Conservation (phyloP, 1,140 invertebrate species). For the Dendroctonus valens region DNA sequence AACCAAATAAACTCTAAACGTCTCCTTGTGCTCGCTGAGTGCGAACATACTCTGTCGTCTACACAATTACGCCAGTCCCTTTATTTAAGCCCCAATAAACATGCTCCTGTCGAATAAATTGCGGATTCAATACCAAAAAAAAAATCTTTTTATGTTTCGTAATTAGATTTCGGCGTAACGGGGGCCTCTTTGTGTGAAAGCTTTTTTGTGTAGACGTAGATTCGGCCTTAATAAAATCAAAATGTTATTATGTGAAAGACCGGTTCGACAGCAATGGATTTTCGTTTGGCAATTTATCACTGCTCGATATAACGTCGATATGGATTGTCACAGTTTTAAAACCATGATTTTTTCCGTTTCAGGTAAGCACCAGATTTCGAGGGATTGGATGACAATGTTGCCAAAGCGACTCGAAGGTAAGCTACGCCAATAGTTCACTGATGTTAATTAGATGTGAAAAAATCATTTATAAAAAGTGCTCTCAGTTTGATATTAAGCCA, state of each 20-base stretch:
- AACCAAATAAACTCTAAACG: too few species aligned
- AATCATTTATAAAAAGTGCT: too few species aligned
- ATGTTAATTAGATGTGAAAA: too few species aligned
- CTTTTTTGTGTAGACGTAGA: conserved; percentile 5
- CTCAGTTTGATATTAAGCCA: too few species aligned
- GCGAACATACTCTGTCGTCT: too few species aligned
- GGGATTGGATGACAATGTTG: not conserved
- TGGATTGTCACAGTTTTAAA: not conserved
- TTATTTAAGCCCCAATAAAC: too few species aligned
- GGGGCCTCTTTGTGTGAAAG: conserved; percentile 5
- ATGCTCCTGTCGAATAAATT: too few species aligned
- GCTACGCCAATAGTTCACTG: too few species aligned
- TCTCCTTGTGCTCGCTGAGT: too few species aligned
- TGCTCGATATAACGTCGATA: not conserved
- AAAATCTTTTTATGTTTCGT: not conserved
- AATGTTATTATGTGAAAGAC: conserved; percentile 7
- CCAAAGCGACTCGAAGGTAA: too few species aligned
- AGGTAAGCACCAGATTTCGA: not conserved
- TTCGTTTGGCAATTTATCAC: conserved; percentile 2
- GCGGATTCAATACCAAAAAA: too few species aligned
- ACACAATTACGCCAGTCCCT: too few species aligned
- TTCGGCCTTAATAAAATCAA: conserved; percentile 17
- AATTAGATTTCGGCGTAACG: conserved; percentile 5
- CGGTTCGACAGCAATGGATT: conserved; percentile 4
- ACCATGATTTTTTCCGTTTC: not conserved